Evolutionary conservation across 2,888 invertebrate species (phyloP), one percentile per base, ranked within the genome.

Genomic region (Synergus umbraculus): DNA sequence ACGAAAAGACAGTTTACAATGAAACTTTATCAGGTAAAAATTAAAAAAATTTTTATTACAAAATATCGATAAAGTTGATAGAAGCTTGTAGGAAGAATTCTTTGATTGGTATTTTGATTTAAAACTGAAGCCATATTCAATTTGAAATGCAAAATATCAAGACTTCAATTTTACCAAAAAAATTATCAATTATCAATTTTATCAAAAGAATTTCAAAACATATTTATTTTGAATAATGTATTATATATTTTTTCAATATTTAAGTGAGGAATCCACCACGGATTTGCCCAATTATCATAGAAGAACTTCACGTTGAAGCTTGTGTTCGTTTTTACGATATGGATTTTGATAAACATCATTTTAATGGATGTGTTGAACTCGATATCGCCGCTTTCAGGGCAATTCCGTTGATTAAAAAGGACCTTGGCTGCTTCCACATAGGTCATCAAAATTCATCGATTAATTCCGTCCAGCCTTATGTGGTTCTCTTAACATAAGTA

Each of bases 181-280:
- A 29, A 2, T 22, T 22, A 22, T 22, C 22, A 22, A 22, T 29
- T 29, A 29, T 29, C 29, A 29, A 29, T 29, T 29, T 29, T 29
- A 29, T 29, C 29, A 29, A 29, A 29, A 29, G 2, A 29, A 29
- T 2, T 29, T 5, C 37, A 37, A 37, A 37, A 5, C 4, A 4
- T 37, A 3, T 18, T 41, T 66, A 65, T 58, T 80, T 49, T 29
- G 2, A 10, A 41, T 13, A 54, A 66, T 46, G 64, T 78, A 49
- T 46, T 37, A 29, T 7, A 69, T 46, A 54, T 66, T 78, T 54
- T 80, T 82, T 80, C 82, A n/a, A 84, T 22, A 60, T 83, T 83
- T 10, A 58, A 90, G 91, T 85, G 5, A 85, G 83, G 41, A 91
- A 90, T 83, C 91, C 91, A 76, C 90, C 91, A n/a, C 88, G 89